A percentile compares a stretch with the other conserved stretches of the same genome.
Conservation (phyloP, 2,888 invertebrate species). For the Platycheirus rosarum region DNA sequence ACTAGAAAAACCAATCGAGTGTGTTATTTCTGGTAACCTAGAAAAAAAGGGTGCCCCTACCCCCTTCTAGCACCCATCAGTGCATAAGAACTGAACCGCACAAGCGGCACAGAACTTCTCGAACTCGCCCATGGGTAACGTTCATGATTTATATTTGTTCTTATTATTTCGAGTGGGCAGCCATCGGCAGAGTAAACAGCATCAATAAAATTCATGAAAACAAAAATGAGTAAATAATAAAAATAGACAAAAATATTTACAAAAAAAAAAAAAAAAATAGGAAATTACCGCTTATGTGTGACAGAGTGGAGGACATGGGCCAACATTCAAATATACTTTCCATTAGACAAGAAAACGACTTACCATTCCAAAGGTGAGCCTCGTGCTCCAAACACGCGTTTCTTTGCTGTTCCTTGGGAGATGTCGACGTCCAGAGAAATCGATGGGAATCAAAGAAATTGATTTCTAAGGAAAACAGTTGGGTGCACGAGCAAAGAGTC, state of each 20-base stretch:
- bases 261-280: slow-evolving; percentile 1
- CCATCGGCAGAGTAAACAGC: slow-evolving; percentile 31
- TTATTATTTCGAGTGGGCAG: slow-evolving; percentile 45
- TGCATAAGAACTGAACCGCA: slow-evolving; percentile 18
- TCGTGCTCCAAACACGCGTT: slow-evolving; percentile 57
- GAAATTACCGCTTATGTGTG: slow-evolving; percentile 1
- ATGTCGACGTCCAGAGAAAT: neutral
- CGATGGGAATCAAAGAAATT: slow-evolving; percentile 57
- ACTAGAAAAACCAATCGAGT: slow-evolving; percentile 46
- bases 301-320: slow-evolving; percentile 8
- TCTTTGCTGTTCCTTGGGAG: neutral
- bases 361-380: slow-evolving; percentile 50
- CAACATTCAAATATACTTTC: slow-evolving; percentile 67
- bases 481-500: slow-evolving; percentile 28
- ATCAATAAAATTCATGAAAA: slow-evolving; percentile 67
- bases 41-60: slow-evolving; percentile 37
- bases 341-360: slow-evolving; percentile 43
- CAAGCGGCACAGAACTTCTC: slow-evolving; percentile 1
- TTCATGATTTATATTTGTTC: slow-evolving; percentile 31
- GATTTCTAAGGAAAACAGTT: slow-evolving; percentile 58
- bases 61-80: slow-evolving; percentile 7
- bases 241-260: too few relatives aligned
- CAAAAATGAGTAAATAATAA: slow-evolving; percentile 29
- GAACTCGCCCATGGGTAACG: slow-evolving; percentile 31
- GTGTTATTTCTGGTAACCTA: slow-evolving; percentile 60